Base-by-base conservation (phyloP, 1,140 invertebrate species). In the Ptiloglossa arizonensis region DNA sequence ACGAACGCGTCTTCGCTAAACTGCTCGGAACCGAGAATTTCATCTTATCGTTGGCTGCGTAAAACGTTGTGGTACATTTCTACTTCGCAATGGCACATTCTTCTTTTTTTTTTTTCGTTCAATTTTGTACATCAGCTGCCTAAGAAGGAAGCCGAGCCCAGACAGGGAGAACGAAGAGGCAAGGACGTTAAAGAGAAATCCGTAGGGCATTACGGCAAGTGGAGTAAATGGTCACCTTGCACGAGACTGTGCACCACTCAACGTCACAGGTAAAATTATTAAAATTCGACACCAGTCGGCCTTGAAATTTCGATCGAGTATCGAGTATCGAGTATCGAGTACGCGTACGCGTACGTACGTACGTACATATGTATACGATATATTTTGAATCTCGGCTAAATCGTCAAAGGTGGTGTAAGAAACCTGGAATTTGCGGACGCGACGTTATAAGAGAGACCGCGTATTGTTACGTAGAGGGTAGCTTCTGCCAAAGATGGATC, bases 401-500 rank as follows among this genome's bases (percentile, higher is more conserved):
- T 17, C 29, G 73, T 69, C 60, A 0, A 85, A 96, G 97, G 88
- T 94, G 95, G 88, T 98, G 97, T 88, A 95, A 94, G 83, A 95
- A 95, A 86, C 94, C 94, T 17, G 93, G 95, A 19, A 92, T 96
- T 75, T 98, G 97, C 87, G 95, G 95, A 1, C 94, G 94, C 48
- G 95, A 96, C 87, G 94, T 96, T 57, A 94, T 97, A 79, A 94
- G 95, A 78, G 95, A 98, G 90, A 96, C 95, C 4, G 96, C 97
- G 8, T 97, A 96, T 83, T 98, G 97, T 87, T 97, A 97, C 87
- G 93, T 95, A 2, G 95, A 96, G 85, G 96, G 95, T 54, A 96
- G 95, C 72, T 95, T 94, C 78, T 97, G 97, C 89, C 95, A 97
- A 87, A 94, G 93, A 57, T 96, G 95, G 95, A 94, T 97, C 38